These are phyloP conservation scores for Chaenogobius annularis DNA, from an alignment of 2,113 vertebrate species.

Conservation along the genomic window DNA sequence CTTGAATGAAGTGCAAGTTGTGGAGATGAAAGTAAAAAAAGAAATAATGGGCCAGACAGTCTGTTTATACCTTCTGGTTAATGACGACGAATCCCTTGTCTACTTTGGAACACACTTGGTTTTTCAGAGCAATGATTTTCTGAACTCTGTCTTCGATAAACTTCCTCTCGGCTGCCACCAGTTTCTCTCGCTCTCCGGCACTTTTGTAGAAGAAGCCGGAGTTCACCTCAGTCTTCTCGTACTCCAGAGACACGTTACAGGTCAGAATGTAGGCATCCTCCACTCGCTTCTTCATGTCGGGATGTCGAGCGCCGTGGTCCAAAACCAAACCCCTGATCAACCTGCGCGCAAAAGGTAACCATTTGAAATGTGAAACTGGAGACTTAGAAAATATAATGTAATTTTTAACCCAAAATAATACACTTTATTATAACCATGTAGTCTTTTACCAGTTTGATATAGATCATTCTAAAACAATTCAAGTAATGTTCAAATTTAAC, in stretches of 20 bases:
- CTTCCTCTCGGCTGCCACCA: constrained; percentile 93
- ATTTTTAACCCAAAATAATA: no score
- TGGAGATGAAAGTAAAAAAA: no score
- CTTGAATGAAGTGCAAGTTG: no score
- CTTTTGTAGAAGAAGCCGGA: constrained; percentile 99
- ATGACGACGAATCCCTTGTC: constrained; percentile 93
- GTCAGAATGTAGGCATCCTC: constrained; percentile 92
- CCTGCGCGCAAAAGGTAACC: constrained; percentile 32
- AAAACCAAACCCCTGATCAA: constrained; percentile 90
- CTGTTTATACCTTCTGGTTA: constrained; percentile 93
- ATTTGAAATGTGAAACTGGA: no score
- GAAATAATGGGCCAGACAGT: background rate
- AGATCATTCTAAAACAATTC: no score
- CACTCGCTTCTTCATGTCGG: constrained; percentile 97
- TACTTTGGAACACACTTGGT: constrained; percentile 83
- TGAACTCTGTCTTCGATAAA: constrained; percentile 95
- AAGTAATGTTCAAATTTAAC: no score
- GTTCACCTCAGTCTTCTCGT: constrained; percentile 98
- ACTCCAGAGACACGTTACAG: constrained; percentile 94
- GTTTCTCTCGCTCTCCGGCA: constrained; percentile 90
- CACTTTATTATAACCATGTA: no score
- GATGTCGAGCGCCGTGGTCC: constrained; percentile 95
- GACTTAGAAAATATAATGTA: no score
- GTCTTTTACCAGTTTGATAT: no score
- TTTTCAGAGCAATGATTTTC: constrained; percentile 92